phyloP scores from a whole-genome alignment of 2,113 vertebrate genomes.

The Coptodon rendalli region DNA sequence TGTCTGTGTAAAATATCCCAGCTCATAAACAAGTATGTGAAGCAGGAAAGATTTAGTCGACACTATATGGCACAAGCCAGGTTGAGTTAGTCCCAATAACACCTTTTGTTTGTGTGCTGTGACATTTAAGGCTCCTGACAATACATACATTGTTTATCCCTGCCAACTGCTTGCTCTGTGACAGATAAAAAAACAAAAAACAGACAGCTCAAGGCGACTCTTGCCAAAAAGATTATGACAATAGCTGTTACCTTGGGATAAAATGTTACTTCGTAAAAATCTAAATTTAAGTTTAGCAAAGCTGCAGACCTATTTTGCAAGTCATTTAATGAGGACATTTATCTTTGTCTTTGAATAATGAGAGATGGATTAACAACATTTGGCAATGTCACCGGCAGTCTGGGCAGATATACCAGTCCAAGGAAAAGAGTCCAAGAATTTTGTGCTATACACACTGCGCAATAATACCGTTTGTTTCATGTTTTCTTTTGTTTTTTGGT shows the following conservation, averaged over 20 bases:
- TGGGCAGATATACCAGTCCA: neutral
- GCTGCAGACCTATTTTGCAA: neutral
- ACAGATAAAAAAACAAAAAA: neutral
- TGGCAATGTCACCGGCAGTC: neutral
- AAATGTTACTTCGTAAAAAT: neutral
- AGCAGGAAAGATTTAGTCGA: neutral
- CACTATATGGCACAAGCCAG: neutral
- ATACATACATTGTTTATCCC: neutral
- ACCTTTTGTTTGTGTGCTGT: conserved; percentile 11
- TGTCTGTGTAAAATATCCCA: neutral
- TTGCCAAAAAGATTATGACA: conserved; percentile 9
- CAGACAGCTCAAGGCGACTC: conserved; percentile 6
- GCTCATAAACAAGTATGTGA: neutral
- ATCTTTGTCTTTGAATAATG: conserved; percentile 10
- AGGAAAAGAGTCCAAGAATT: neutral
- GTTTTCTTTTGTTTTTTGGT: neutral
- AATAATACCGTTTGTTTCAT: neutral
- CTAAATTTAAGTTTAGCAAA: neutral
- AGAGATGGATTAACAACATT: conserved; percentile 4
- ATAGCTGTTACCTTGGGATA: conserved; percentile 11
- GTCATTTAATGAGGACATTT: neutral
- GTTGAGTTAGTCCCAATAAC: neutral
- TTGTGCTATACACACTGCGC: neutral
- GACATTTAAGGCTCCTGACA: conserved; percentile 31
- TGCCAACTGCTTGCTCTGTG: neutral